These are phyloP conservation scores for Popillia japonica DNA, from an alignment of 1,140 invertebrate species.

Conservation along the genomic window DNA sequence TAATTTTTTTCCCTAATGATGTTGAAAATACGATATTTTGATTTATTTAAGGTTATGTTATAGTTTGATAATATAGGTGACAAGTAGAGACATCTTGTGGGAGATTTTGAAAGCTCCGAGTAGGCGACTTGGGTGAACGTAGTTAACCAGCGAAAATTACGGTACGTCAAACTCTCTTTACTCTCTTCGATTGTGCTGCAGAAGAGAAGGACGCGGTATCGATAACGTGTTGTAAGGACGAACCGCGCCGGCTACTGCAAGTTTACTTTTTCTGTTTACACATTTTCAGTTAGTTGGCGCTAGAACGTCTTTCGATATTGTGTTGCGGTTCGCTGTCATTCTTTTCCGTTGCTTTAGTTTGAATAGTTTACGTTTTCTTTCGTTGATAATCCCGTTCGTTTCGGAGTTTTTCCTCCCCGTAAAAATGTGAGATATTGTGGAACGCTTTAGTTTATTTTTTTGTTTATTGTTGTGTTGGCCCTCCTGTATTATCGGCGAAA, in stretches of 20 bases:
- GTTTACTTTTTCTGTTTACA: conserved; percentile 49
- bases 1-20: neutral
- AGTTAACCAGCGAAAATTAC: neutral
- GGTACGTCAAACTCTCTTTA: neutral
- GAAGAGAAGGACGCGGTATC: neutral
- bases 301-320: conserved; percentile 3
- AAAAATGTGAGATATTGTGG: conserved; percentile 67
- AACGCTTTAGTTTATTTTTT: conserved; percentile 76
- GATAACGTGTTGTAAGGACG: neutral
- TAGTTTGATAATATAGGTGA: too few relatives aligned
- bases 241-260: neutral
- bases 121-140: neutral
- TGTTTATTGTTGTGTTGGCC: conserved; percentile 75
- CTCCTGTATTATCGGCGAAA: conserved; percentile 69
- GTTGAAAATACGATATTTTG: neutral
- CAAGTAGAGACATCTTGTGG: too few relatives aligned
- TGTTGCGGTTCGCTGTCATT: neutral
- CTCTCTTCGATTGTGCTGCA: neutral
- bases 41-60: too few relatives aligned
- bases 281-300: conserved; percentile 40
- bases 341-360: neutral
- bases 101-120: too few relatives aligned
- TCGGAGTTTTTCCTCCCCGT: neutral
- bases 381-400: neutral
- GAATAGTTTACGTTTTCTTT: neutral